Evolutionary conservation across 2,113 vertebrate genomes (phyloP).

Genomic region (Eretmochelys imbricata): DNA sequence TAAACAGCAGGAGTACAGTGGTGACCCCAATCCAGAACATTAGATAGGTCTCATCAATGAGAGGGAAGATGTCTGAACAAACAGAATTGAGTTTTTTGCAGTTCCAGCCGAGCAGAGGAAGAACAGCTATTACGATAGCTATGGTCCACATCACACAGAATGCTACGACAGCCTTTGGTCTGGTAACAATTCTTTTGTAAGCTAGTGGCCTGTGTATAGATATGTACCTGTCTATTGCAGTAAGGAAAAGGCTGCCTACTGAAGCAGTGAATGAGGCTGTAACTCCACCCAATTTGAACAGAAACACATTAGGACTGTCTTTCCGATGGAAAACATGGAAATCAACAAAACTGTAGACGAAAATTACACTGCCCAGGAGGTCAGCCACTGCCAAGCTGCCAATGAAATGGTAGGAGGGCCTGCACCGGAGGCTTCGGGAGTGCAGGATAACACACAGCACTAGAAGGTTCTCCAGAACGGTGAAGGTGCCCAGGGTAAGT

Average conservation of each 20-base stretch:
- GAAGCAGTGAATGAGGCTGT: slow-evolving; percentile 98
- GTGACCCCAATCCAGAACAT: slow-evolving; percentile 99
- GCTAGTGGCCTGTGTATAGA: slow-evolving; percentile 96
- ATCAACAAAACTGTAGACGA: slow-evolving; percentile 99
- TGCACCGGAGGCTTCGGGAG: slow-evolving; percentile 93
- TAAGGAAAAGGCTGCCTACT: slow-evolving; percentile 97
- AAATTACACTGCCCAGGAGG: slow-evolving; percentile 96
- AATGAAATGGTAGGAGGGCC: slow-evolving; percentile 98
- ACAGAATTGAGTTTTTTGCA: slow-evolving; percentile 94
- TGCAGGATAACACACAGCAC: slow-evolving; percentile 96
- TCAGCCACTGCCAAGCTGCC: slow-evolving; percentile 97
- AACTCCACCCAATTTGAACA: slow-evolving; percentile 98
- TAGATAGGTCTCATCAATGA: slow-evolving; percentile 96
- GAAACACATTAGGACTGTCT: slow-evolving; percentile 95
- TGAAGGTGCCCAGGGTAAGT: slow-evolving; percentile 96
- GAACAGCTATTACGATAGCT: slow-evolving; percentile 93
- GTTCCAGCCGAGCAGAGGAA: slow-evolving; percentile 98
- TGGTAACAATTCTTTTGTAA: slow-evolving; percentile 97
- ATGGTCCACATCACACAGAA: slow-evolving; percentile 99
- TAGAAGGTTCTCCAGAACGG: slow-evolving; percentile 95
- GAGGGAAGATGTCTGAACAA: slow-evolving; percentile 98
- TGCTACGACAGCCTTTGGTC: slow-evolving; percentile 96
- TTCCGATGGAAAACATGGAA: slow-evolving; percentile 98
- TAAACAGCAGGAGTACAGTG: slow-evolving; percentile 93
- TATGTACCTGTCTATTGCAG: slow-evolving; percentile 98